Percentiles rank a stretch among this genome's conserved stretches.
phyloP scores from a whole-genome alignment of 2,113 vertebrate genomes.

The Aramus guarauna region DNA sequence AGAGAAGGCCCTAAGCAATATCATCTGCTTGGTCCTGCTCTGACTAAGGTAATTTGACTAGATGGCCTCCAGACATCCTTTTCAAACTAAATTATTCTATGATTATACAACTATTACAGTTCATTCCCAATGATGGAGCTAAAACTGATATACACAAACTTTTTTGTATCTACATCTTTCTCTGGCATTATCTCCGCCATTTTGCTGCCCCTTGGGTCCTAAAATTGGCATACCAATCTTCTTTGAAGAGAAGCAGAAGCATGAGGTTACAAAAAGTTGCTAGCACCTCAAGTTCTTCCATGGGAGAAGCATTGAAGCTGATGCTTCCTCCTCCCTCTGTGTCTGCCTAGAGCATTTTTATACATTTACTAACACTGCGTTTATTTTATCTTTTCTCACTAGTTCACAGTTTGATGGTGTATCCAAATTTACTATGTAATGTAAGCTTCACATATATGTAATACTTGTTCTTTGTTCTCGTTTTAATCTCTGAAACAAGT shows the following conservation, averaged over 20 bases:
- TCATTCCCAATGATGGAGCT: neutral
- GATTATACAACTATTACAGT: neutral
- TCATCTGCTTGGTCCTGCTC: neutral
- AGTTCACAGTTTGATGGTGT: neutral
- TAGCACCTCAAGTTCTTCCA: neutral
- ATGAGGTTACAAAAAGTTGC: neutral
- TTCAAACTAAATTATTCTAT: neutral
- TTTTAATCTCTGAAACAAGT: neutral
- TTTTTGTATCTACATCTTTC: neutral
- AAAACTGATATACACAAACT: neutral
- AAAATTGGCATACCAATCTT: neutral
- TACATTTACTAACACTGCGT: neutral
- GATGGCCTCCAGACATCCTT: neutral
- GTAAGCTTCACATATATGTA: neutral
- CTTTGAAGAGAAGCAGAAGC: neutral
- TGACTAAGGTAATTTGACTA: neutral
- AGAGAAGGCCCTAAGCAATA: neutral
- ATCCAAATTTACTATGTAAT: neutral
- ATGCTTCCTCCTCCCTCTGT: neutral
- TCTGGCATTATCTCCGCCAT: neutral
- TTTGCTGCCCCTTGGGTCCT: neutral
- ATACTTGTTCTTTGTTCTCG: neutral
- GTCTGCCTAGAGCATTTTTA: neutral
- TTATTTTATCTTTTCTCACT: neutral
- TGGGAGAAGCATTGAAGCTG: neutral